These are phyloP conservation scores for Cygnus buccinator DNA, from an alignment of 2,113 vertebrate species.

Conservation along the genomic window DNA sequence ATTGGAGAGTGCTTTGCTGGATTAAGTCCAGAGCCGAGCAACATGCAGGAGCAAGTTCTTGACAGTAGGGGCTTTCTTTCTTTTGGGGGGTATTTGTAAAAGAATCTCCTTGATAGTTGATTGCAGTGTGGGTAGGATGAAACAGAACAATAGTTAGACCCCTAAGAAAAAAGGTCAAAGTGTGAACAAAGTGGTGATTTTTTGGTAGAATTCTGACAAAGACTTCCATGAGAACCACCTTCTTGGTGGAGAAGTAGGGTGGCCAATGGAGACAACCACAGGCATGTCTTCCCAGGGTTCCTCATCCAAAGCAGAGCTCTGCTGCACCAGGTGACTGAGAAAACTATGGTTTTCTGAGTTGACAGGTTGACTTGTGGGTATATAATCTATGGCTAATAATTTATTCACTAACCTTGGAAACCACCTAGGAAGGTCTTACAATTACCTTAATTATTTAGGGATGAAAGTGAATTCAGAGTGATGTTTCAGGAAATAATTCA, in stretches of 20 bases:
- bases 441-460: neutral
- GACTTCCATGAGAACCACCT: neutral
- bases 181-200: neutral
- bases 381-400: neutral
- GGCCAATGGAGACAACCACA: neutral
- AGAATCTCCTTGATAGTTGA: neutral
- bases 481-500: neutral
- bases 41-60: neutral
- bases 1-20: slow-evolving; percentile 58
- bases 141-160: neutral
- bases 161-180: neutral
- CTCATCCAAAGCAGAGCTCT: neutral
- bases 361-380: neutral
- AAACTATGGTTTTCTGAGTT: neutral
- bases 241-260: neutral
- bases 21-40: neutral
- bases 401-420: neutral
- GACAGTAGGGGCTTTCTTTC: neutral
- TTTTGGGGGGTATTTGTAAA: neutral
- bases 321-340: neutral
- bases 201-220: neutral
- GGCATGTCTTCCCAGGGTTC: neutral
- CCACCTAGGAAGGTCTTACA: neutral
- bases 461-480: neutral
- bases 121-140: neutral